Percentiles rank a stretch among this genome's conserved stretches.
These are phyloP conservation scores for Crax fasciolata DNA, from an alignment of 2,797 vertebrate species.

Conservation along the genomic window DNA sequence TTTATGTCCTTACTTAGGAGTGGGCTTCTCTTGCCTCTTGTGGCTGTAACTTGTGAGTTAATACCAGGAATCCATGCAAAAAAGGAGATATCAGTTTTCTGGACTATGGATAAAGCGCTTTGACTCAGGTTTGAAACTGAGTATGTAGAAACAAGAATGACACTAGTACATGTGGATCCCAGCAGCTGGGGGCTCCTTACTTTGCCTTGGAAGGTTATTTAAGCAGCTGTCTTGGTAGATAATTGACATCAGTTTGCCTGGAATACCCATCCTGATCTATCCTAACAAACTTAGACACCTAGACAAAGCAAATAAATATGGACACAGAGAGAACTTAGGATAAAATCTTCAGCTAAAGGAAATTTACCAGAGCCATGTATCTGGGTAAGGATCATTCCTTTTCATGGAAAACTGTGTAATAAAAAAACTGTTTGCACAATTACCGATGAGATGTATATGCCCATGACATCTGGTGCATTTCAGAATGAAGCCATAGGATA, in stretches of 20 bases:
- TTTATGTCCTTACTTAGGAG: neutral
- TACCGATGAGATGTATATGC: neutral
- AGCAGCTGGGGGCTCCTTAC: neutral
- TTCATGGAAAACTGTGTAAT: neutral
- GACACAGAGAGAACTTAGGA: neutral
- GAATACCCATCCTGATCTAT: neutral
- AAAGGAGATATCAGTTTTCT: neutral
- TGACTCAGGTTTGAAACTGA: neutral
- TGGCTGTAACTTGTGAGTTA: neutral
- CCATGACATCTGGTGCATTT: neutral
- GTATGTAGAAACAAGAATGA: neutral
- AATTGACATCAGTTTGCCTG: conserved; percentile 5
- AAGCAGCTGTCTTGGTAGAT: neutral
- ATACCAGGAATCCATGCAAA: neutral
- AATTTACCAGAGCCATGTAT: neutral
- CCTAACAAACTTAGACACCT: neutral
- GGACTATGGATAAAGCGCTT: neutral
- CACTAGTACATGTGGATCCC: neutral
- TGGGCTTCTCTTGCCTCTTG: neutral
- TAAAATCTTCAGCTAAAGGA: neutral
- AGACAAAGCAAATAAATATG: neutral
- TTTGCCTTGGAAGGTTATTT: neutral
- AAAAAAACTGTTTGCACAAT: neutral
- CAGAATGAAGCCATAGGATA: neutral
- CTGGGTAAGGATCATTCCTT: neutral